Conservation (phyloP, 2,797 vertebrate genomes). For the Lophotriccus pileatus region DNA sequence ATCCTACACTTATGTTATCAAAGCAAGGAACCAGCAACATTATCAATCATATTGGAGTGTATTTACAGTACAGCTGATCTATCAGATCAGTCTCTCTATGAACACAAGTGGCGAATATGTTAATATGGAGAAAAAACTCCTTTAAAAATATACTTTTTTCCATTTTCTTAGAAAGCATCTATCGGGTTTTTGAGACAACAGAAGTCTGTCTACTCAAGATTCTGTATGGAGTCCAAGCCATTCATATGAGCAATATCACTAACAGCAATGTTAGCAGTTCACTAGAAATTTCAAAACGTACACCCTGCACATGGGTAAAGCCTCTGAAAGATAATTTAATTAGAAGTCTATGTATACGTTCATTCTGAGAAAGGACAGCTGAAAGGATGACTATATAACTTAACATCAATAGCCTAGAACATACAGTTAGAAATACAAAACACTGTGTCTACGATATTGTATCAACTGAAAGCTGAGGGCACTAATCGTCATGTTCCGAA, state of each 20-base stretch:
- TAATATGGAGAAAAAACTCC: not conserved
- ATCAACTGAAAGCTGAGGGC: not conserved
- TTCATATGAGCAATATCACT: not conserved
- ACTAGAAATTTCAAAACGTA: not conserved
- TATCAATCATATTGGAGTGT: not conserved
- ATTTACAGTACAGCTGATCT: not conserved
- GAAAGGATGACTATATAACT: not conserved
- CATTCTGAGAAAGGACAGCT: not conserved
- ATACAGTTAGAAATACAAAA: not conserved
- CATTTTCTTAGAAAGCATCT: not conserved
- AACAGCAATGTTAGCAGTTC: not conserved
- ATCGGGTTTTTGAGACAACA: not conserved
- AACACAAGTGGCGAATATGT: not conserved
- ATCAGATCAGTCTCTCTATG: not conserved
- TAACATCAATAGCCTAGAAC: not conserved
- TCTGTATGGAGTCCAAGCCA: not conserved
- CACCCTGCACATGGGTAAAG: not conserved
- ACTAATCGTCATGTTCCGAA: not conserved
- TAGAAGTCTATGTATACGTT: not conserved
- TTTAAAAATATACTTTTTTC: not conserved
- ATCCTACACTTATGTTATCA: not conserved
- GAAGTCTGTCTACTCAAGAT: not conserved
- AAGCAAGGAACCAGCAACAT: not conserved
- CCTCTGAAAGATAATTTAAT: not conserved
- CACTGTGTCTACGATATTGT: not conserved